These are phyloP conservation scores for Sinocyclocheilus anophthalmus DNA, from an alignment of 2,113 vertebrate species.

Conservation along the genomic window DNA sequence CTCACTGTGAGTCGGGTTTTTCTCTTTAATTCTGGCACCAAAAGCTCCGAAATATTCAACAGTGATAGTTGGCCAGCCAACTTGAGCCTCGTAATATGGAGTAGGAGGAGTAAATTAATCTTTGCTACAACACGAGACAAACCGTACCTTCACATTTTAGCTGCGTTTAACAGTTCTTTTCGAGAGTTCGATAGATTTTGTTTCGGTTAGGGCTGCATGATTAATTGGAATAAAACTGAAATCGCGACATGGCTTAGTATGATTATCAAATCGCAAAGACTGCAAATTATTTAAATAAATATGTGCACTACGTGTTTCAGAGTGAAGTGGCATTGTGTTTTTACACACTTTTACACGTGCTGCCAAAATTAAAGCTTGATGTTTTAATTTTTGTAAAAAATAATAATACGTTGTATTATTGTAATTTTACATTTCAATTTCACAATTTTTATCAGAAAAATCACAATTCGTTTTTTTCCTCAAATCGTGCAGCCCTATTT, in stretches of 20 bases:
- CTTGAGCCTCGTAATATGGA: constrained; percentile 78
- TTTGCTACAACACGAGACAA: constrained; percentile 74
- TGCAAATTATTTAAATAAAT: not conserved
- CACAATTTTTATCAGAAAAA: not conserved
- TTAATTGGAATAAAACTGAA: not conserved
- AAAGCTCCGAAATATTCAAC: constrained; percentile 78
- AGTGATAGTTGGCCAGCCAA: constrained; percentile 84
- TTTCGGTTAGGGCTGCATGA: constrained; percentile 13
- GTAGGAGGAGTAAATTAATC: constrained; percentile 75
- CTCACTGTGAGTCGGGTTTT: constrained; percentile 81
- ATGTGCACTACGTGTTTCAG: not conserved
- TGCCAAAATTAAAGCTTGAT: not conserved
- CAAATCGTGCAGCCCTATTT: constrained; percentile 9
- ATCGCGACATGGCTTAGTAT: not conserved
- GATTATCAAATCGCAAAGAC: not conserved
- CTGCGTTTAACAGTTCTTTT: constrained; percentile 48
- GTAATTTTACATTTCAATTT: not conserved
- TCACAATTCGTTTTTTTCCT: not conserved
- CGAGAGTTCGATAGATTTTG: constrained; percentile 22
- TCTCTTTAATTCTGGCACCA: constrained; percentile 76
- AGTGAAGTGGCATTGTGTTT: not conserved
- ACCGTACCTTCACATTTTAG: constrained; percentile 67
- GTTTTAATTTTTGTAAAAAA: not conserved
- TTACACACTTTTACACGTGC: not conserved
- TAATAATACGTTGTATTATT: not conserved